These are phyloP conservation scores for Myripristis murdjan DNA, from an alignment of 2,797 vertebrate genomes.

Conservation along the genomic window DNA sequence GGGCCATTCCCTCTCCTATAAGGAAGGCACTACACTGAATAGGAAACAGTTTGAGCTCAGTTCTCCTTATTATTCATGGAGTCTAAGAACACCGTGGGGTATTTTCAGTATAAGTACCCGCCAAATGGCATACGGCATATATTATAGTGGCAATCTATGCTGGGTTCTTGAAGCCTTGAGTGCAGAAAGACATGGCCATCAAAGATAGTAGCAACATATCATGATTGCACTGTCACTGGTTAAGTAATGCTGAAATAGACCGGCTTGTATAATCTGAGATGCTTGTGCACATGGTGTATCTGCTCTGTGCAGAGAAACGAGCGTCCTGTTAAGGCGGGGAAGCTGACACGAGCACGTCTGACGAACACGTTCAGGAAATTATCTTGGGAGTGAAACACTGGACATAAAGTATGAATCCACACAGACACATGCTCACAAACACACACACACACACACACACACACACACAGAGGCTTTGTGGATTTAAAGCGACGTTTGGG, in stretches of 20 bases:
- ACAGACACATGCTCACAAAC: neutral
- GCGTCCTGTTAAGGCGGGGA: neutral
- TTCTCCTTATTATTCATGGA: slow-evolving; percentile 65
- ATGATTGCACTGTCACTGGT: slow-evolving; percentile 12
- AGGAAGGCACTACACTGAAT: slow-evolving; percentile 19
- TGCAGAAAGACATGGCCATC: slow-evolving; percentile 17
- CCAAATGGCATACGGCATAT: slow-evolving; percentile 32
- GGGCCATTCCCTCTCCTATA: neutral
- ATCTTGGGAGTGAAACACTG: neutral
- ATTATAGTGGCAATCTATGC: slow-evolving; percentile 36
- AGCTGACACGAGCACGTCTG: slow-evolving; percentile 4
- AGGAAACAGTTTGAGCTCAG: slow-evolving; percentile 34
- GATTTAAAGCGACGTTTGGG: neutral
- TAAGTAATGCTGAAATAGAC: slow-evolving; percentile 21
- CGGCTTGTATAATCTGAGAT: slow-evolving; percentile 4
- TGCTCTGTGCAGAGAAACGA: neutral
- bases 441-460: neutral
- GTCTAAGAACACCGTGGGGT: slow-evolving; percentile 30
- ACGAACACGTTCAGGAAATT: neutral
- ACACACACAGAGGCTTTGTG: neutral
- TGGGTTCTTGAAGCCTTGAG: slow-evolving; percentile 14
- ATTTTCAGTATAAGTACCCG: slow-evolving; percentile 51
- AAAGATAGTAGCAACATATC: slow-evolving; percentile 4
- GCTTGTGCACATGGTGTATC: neutral
- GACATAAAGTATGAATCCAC: neutral